Conservation (phyloP, 2,113 vertebrate species). For the Triplophysa tibetana region DNA sequence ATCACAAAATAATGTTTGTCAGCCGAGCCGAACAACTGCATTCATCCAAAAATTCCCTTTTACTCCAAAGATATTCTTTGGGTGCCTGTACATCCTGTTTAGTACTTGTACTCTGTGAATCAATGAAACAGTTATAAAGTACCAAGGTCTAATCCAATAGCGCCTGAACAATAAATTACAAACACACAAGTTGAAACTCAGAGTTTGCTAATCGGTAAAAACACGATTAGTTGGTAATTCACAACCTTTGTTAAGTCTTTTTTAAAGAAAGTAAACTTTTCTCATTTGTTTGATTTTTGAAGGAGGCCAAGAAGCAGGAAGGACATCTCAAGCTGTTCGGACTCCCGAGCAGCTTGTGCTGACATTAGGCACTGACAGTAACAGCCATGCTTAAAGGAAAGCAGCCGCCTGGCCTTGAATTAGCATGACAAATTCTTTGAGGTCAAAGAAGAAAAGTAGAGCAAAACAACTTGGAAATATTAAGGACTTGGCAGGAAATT, state of each 20-base stretch:
- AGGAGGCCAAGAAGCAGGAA: constrained; percentile 23
- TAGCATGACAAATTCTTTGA: constrained; percentile 51
- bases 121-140: neutral
- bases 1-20: constrained; percentile 35
- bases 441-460: constrained; percentile 14
- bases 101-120: constrained; percentile 6
- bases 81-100: constrained; percentile 3
- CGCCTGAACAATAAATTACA: constrained; percentile 12
- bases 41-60: neutral
- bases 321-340: constrained; percentile 21
- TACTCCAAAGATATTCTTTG: neutral
- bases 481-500: constrained; percentile 25
- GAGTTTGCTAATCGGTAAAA: no score
- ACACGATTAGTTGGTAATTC: neutral
- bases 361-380: constrained; percentile 43
- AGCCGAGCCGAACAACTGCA: neutral
- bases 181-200: neutral
- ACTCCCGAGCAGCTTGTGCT: constrained; percentile 28
- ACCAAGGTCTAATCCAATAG: neutral
- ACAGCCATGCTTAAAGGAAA: constrained; percentile 48
- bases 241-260: constrained; percentile 18
- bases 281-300: constrained; percentile 24
- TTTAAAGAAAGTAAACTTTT: constrained; percentile 19
- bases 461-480: constrained; percentile 39
- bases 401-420: constrained; percentile 46